These are phyloP conservation scores for Hecatera dysodea DNA, from an alignment of 2,888 invertebrate genomes.

Conservation along the genomic window DNA sequence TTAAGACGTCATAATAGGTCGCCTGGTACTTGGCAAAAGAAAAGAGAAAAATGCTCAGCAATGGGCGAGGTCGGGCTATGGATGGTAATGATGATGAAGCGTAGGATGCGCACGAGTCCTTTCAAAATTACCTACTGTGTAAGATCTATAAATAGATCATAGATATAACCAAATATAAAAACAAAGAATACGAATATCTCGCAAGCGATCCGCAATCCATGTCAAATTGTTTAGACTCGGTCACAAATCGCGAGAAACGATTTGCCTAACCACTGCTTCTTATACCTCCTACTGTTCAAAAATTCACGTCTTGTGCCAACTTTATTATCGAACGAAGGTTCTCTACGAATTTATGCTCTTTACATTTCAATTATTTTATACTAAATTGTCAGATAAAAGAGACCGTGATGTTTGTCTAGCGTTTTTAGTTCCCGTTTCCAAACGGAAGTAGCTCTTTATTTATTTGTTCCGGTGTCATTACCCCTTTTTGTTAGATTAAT, in stretches of 20 bases:
- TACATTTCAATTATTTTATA: slow-evolving; percentile 31
- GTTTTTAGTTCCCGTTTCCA: slow-evolving; percentile 14
- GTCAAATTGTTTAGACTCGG: slow-evolving; percentile 56
- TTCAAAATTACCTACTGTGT: too few relatives aligned
- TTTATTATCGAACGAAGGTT: slow-evolving; percentile 53
- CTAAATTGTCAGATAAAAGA: slow-evolving; percentile 15
- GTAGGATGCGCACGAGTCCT: too few relatives aligned
- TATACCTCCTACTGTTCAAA: slow-evolving; percentile 21
- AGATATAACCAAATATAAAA: slow-evolving; percentile 31
- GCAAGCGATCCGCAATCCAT: slow-evolving; percentile 51
- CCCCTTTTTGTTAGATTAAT: slow-evolving; percentile 12
- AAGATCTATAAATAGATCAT: too few relatives aligned
- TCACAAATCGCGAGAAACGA: slow-evolving; percentile 33
- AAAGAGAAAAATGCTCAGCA: too few relatives aligned
- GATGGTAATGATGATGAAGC: too few relatives aligned
- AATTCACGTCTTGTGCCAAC: slow-evolving; percentile 52
- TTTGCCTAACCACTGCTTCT: slow-evolving; percentile 46
- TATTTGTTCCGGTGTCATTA: slow-evolving; percentile 20
- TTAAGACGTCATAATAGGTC: too few relatives aligned
- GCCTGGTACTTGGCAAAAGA: too few relatives aligned
- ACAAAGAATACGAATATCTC: slow-evolving; percentile 42
- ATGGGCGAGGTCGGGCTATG: too few relatives aligned
- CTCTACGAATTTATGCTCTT: slow-evolving; percentile 25
- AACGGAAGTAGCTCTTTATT: slow-evolving; percentile 13
- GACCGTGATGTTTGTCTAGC: not conserved